Conservation (phyloP, 1,140 invertebrate species). For the Apis dorsata region DNA sequence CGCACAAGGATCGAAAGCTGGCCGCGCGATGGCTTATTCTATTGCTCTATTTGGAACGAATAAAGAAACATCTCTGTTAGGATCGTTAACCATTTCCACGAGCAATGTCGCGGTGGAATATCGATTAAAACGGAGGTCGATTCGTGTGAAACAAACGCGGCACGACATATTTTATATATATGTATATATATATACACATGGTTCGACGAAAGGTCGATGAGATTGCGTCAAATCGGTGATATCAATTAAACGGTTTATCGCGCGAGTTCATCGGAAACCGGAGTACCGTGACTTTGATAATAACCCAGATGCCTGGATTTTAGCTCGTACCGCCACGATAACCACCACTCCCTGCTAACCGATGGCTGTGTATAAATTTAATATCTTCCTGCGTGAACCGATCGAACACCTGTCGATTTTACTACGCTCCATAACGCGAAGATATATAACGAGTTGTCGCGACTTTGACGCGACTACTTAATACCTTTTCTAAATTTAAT, state of each 20-base stretch:
- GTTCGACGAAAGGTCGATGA: slow-evolving; percentile 5
- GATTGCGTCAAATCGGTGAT: slow-evolving; percentile 2
- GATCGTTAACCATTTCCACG: slow-evolving; percentile 62
- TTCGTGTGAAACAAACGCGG: neutral
- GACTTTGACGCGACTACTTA: neutral
- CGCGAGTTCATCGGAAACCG: slow-evolving; percentile 2
- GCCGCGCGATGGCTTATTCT: too few relatives aligned
- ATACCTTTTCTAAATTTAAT: neutral
- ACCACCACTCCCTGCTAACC: neutral
- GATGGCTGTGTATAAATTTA: neutral
- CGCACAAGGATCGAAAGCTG: too few relatives aligned
- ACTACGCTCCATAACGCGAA: neutral
- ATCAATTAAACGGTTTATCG: slow-evolving; percentile 25
- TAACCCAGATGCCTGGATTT: slow-evolving; percentile 7
- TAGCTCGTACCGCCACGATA: neutral
- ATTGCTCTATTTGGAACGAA: too few relatives aligned
- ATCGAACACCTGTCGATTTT: neutral
- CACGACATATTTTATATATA: neutral
- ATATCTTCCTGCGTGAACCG: neutral
- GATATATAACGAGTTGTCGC: neutral
- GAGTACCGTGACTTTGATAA: slow-evolving; percentile 14
- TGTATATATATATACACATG: too few relatives aligned
- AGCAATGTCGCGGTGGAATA: slow-evolving; percentile 54
- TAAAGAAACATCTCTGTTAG: slow-evolving; percentile 42
- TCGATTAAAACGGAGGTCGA: slow-evolving; percentile 65